Base-by-base conservation (phyloP, 1,140 invertebrate species). In the Drosophila truncata region DNA sequence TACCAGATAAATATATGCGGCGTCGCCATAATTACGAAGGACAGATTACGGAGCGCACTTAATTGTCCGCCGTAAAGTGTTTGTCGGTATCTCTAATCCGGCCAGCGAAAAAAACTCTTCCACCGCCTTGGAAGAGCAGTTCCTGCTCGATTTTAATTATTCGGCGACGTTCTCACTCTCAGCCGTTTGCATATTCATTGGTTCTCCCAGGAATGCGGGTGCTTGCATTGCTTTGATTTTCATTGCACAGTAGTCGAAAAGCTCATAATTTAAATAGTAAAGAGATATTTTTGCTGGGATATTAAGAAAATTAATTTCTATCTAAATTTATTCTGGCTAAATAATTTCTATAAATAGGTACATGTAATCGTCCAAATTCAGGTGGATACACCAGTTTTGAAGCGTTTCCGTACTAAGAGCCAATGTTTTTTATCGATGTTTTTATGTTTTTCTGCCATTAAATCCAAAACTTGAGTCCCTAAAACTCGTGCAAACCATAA, bases 11-110 rank as follows among this genome's bases (percentile, higher is more conserved):
- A 87, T 87, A 88, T 62, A 75, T 70, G 70, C 80, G 72, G 80
- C 66, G 74, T 75, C 81, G 85, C 84, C 85, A 87, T 88, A 87
- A 87, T 87, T 87, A 90, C 84, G 85, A 84, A 81, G 80, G 80
- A 87, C 84, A 88, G 84, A 87, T 87, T 87, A 87, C 76, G 85
- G 65, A 52, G 33, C 71, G 71, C 81, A 80, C 67, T 87, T 87
- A 87, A 88, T 88, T 84, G 85, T 88, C 84, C 77, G 69, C 67
- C 77, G 65, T 88, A 88, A 87, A 78, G 50, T 79, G 75, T 80
- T 73, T 46, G 44, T 39, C 63, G 61, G 72, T 88, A 83, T 84
- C 84, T 78, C 60, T 65, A 55, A 58, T 78, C 74, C 74, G 49
- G 42, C 64, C 42, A 69, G 33, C 13, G 57, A 47, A 47, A 65